Base-by-base conservation (phyloP, 2,797 vertebrate genomes). In the Brachyalestes nurse region DNA sequence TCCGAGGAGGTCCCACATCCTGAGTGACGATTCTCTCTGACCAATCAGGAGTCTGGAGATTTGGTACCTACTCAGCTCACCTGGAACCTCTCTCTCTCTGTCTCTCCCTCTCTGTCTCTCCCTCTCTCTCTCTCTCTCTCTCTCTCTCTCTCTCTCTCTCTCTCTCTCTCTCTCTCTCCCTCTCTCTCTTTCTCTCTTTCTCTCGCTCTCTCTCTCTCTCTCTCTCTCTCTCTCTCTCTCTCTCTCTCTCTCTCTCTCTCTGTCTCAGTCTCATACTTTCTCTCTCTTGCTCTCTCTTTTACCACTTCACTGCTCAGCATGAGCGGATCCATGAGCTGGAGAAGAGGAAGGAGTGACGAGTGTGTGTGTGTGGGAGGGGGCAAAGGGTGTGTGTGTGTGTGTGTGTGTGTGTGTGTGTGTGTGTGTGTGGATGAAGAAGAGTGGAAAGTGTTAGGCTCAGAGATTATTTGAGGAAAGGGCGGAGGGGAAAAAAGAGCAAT, bases 131-230 rank as follows among this genome's bases (percentile, higher is more conserved):
- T 28, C 28, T 28, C 28, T 28, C 28, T 28, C 28, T 28, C 28
- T 28, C 28, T 28, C 28, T 28, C 28, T 28, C 28, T 3, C 28
- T 28, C 28, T 28, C 28, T 28, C 28, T 28, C 28, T 28, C 94
- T 93, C 93, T 93, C 92, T 90, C 88, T 82, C 79, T 89, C 91
- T 82, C 93, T 93, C 94, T 95, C 93, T 95, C 93, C 93, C 91
- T 83, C 92, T 91, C 92, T 91, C 92, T 94, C 94, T 25, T 88
- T 90, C 93, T 92, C 90, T 94, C 91, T 93, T 93, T 94, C 93
- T 93, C 90, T 88, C 79, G 88, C 92, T 93, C 94, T 93, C 94
- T 95, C 95, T 93, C 94, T 94, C 91, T 88, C 82, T n/a, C 88
- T 87, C 49, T 51, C 49, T 51, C 49, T 62, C 60, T 21, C 17